Evolutionary conservation across 2,888 invertebrate genomes (phyloP).

Genomic region (Troilus luridus): DNA sequence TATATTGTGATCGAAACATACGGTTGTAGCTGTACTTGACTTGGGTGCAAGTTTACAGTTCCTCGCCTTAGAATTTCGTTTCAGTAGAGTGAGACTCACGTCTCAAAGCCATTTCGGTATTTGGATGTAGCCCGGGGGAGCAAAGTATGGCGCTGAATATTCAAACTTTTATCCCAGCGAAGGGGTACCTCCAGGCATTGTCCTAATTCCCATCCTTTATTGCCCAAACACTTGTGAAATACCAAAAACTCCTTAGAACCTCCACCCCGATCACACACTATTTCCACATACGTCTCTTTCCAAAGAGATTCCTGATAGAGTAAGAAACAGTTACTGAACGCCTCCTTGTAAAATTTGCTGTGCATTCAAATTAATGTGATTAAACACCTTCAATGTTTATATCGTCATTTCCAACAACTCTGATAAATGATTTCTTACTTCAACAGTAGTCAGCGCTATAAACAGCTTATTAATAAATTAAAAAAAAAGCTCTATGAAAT

Average conservation of each 20-base stretch:
- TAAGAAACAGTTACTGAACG: background rate
- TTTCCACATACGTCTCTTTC: background rate
- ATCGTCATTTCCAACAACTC: background rate
- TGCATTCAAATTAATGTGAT: background rate
- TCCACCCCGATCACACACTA: background rate
- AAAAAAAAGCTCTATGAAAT: background rate
- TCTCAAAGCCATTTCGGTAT: background rate
- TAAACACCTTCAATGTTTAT: background rate
- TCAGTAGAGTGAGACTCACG: background rate
- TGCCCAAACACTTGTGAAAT: background rate
- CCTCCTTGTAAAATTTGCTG: background rate
- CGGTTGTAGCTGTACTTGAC: background rate
- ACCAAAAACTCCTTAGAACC: background rate
- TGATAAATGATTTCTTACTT: background rate
- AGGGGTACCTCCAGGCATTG: background rate
- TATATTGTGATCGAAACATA: too few species aligned
- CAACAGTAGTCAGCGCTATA: background rate
- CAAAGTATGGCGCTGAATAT: conserved; percentile 33
- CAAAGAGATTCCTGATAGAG: background rate
- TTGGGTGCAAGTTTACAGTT: background rate
- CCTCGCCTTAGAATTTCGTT: background rate
- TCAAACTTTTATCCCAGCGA: background rate
- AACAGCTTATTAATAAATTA: background rate
- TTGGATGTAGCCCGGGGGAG: background rate
- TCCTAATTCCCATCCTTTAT: background rate